phyloP scores from a whole-genome alignment of 2,113 vertebrate species.

The Lichenostomus cassidix region DNA sequence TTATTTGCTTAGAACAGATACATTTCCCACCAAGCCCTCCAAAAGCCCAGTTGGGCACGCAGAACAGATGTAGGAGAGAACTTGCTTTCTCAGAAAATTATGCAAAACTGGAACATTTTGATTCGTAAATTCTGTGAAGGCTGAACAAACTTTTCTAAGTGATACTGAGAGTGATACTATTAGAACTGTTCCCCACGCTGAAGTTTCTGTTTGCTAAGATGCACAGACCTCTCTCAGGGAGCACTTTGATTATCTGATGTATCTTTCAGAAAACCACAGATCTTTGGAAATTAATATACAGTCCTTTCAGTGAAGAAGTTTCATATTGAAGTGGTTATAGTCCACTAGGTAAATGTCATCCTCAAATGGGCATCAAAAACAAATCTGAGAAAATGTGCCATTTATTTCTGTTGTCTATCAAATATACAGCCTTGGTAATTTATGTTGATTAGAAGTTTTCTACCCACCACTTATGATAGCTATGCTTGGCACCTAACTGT shows the following conservation, averaged over 20 bases:
- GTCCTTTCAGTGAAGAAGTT: background rate
- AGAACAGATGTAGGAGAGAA: background rate
- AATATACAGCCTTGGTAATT: slow-evolving; percentile 26
- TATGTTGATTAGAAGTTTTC: slow-evolving; percentile 46
- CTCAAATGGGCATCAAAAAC: background rate
- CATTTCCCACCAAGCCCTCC: background rate
- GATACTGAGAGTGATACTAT: background rate
- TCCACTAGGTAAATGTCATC: background rate
- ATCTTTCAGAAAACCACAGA: background rate
- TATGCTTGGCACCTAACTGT: slow-evolving; percentile 41
- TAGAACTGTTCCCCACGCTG: background rate
- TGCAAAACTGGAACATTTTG: background rate
- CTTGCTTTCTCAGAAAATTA: background rate
- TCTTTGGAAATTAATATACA: background rate
- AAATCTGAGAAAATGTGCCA: slow-evolving; percentile 1
- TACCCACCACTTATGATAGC: background rate
- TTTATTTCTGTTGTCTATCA: slow-evolving; percentile 22
- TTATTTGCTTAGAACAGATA: background rate
- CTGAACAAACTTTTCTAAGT: background rate
- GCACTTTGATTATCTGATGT: background rate
- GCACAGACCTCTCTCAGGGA: background rate
- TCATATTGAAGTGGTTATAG: background rate
- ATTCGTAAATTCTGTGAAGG: background rate
- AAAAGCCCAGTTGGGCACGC: background rate
- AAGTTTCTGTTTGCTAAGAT: slow-evolving; percentile 14